These are phyloP conservation scores for Ptychochromis oligacanthus DNA, from an alignment of 2,113 vertebrate genomes.

Conservation along the genomic window DNA sequence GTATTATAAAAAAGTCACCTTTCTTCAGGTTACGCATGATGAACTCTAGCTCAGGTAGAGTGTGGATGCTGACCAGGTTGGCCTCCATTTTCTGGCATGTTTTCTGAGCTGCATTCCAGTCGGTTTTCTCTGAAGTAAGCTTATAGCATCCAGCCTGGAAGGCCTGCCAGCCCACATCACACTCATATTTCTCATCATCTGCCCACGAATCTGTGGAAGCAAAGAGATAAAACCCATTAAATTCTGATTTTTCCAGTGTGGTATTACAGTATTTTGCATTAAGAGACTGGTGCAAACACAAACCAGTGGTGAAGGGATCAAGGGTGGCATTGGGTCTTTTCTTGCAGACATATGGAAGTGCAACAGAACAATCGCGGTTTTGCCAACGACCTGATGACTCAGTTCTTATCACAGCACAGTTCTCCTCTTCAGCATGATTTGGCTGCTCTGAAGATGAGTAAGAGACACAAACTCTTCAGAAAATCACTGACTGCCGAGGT, in stretches of 20 bases:
- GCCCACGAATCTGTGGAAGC: constrained; percentile 78
- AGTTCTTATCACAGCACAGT: constrained; percentile 92
- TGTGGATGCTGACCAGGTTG: constrained; percentile 94
- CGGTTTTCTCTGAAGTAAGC: constrained; percentile 85
- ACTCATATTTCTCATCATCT: constrained; percentile 86
- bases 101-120: constrained; percentile 89
- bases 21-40: constrained; percentile 88
- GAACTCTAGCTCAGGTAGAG: constrained; percentile 91
- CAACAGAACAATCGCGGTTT: constrained; percentile 90
- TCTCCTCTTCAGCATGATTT: constrained; percentile 89
- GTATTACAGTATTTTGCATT: background rate
- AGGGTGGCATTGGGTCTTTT: constrained; percentile 90
- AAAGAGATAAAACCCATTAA: background rate
- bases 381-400: constrained; percentile 93
- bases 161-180: constrained; percentile 91
- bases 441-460: constrained; percentile 85
- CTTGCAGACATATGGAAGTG: constrained; percentile 94
- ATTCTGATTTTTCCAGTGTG: background rate
- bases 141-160: constrained; percentile 95
- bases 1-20: constrained; percentile 32
- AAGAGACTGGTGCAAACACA: background rate
- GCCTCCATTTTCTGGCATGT: constrained; percentile 88
- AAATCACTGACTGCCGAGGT: background rate
- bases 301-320: constrained; percentile 83
- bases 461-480: constrained; percentile 5